Conservation (phyloP, 2,113 vertebrate genomes). For the Microtus ochrogaster region DNA sequence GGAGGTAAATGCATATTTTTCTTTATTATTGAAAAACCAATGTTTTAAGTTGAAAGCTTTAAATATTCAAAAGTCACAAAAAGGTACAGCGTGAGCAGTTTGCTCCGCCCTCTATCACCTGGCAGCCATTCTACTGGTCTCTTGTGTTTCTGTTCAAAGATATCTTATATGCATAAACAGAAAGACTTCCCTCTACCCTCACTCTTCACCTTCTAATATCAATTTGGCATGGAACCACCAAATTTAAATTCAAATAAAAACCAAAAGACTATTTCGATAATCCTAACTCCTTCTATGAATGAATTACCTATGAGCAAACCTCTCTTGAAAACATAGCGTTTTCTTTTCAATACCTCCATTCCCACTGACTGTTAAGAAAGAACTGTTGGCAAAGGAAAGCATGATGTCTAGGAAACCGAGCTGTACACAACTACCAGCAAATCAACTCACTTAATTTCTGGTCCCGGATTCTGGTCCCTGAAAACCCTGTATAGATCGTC, state of each 20-base stretch:
- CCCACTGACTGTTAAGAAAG: conserved; percentile 12
- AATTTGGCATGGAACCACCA: neutral
- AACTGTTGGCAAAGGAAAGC: conserved; percentile 18
- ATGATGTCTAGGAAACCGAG: conserved; percentile 7
- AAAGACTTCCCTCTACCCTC: neutral
- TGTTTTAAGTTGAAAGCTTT: neutral
- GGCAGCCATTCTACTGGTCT: neutral
- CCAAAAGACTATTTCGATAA: conserved; percentile 19
- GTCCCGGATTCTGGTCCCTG: conserved; percentile 19
- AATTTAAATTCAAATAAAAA: conserved; percentile 53
- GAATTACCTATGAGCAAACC: conserved; percentile 7
- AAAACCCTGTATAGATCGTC: neutral
- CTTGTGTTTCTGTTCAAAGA: neutral
- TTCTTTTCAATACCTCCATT: neutral
- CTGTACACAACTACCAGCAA: neutral
- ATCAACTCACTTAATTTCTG: conserved; percentile 64
- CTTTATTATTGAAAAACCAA: conserved; percentile 15
- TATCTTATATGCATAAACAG: neutral
- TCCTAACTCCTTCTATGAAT: neutral
- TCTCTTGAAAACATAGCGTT: neutral
- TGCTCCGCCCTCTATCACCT: neutral
- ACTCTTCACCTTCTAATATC: neutral
- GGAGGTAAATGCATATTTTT: neutral
- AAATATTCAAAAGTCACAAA: neutral
- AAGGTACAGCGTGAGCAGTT: neutral